A percentile compares a stretch with the other conserved stretches of the same genome.
Evolutionary conservation across 2,113 vertebrate genomes (phyloP).

Genomic region (Gymnarchus niloticus): DNA sequence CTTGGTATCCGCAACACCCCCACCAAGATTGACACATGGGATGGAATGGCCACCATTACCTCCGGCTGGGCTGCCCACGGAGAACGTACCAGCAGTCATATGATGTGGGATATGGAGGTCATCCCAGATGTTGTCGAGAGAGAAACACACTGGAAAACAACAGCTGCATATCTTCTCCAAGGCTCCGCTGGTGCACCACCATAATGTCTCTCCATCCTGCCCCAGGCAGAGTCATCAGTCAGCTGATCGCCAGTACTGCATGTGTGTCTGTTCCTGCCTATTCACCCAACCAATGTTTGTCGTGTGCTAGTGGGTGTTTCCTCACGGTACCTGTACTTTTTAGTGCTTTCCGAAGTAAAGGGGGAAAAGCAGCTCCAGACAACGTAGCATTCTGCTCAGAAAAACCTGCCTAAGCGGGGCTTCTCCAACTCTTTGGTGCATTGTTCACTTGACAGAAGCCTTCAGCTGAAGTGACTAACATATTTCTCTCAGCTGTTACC

Average conservation of each 20-base stretch:
- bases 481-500: background rate
- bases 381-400: too few species aligned
- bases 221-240: background rate
- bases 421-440: background rate
- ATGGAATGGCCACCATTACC: background rate
- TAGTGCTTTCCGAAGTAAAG: background rate
- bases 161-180: background rate
- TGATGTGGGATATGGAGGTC: background rate
- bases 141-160: conserved; percentile 6
- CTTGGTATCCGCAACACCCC: background rate
- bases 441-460: background rate
- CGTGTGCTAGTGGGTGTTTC: background rate
- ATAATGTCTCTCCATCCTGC: background rate
- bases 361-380: background rate
- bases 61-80: background rate
- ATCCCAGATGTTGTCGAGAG: conserved; percentile 1
- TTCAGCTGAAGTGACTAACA: background rate
- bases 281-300: background rate
- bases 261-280: background rate
- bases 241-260: background rate
- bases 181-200: background rate
- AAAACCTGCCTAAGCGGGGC: background rate
- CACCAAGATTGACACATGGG: background rate
- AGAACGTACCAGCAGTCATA: background rate
- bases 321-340: background rate